Conservation (phyloP, 2,888 invertebrate species). For the Esperia sulphurella region DNA sequence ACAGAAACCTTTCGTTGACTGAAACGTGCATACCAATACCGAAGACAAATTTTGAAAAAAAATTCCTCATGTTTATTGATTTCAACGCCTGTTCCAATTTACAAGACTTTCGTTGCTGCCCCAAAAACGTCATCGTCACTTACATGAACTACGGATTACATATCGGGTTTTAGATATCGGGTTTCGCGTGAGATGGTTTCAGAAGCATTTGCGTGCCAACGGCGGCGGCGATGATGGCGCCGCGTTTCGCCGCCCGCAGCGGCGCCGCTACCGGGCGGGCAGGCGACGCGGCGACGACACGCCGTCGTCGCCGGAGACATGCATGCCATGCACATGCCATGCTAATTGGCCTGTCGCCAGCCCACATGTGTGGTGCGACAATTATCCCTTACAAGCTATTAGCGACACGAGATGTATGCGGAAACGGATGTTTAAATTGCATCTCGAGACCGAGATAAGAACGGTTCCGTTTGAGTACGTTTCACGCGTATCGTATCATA, state of each 20-base stretch:
- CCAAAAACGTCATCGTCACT: conserved; percentile 31
- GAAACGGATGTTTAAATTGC: conserved; percentile 79
- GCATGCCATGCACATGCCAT: conserved; percentile 51
- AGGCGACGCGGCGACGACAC: conserved; percentile 8
- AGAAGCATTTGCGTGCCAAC: conserved; percentile 28
- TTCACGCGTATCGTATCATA: not conserved
- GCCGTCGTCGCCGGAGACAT: conserved; percentile 33
- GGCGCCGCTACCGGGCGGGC: conserved; percentile 42
- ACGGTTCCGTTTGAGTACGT: conserved; percentile 38
- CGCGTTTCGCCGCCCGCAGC: too few species aligned
- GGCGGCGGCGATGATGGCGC: conserved; percentile 21
- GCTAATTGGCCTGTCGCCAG: conserved; percentile 78
- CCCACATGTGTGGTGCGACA: conserved; percentile 72
- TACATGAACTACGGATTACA: conserved; percentile 23
- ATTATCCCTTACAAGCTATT: conserved; percentile 76
- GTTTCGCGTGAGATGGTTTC: conserved; percentile 39
- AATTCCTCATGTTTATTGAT: conserved; percentile 30
- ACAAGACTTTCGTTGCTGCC: not conserved
- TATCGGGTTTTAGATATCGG: conserved; percentile 34
- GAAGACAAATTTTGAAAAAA: conserved; percentile 11
- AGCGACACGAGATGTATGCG: conserved; percentile 62
- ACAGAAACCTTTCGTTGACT: conserved; percentile 20
- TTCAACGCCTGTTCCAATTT: not conserved
- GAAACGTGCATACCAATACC: not conserved
- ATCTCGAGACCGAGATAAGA: conserved; percentile 62